Evolutionary conservation across 2,797 vertebrate genomes (phyloP), one percentile per base, ranked within the genome.

Genomic region (Xerus rutilus): DNA sequence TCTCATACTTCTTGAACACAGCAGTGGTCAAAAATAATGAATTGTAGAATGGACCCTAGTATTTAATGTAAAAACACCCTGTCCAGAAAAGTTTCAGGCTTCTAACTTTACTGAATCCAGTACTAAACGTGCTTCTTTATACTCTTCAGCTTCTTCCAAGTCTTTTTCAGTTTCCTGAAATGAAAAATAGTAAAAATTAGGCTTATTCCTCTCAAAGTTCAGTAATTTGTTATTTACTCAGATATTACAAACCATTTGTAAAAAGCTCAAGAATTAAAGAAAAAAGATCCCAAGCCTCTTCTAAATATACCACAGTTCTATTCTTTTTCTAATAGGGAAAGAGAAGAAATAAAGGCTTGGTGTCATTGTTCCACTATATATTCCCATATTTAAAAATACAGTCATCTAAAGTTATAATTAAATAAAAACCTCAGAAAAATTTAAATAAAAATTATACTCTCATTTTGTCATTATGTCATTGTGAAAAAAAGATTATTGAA

Each of bases 51-150:
- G 99, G 98, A 99, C 98, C 98, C 96, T 97, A 97, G 49, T 95
- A 98, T 98, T 95, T 91, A 98, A 98, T 92, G 98, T 96, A 98
- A 98, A 97, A 98, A 54, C 43, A 87, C 92, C 70, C 90, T 97
- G 91, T 96, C 96, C 57, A 93, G 97, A 97, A 98, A 98, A 92
- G 95, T 97, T 88, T 99, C 99, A 99, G 97, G 98, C 99, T 98
- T 99, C 99, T 98, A 99, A 98, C 98, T 99, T 99, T 98, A 99
- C 99, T 32, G 99, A 99, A 94, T 99, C 99, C 98, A 99, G 98
- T 77, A 99, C 84, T 95, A 97, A 98, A 97, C 98, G 98, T 81
- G 99, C 99, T 97, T 99, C 99, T 98, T 99, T 99, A 98, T 99
- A 99, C 97, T 99, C 99, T 93, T 99, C 99, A 0, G 98, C 86